A percentile compares a stretch with the other conserved stretches of the same genome.
Evolutionary conservation across 2,888 invertebrate species (phyloP).

Genomic region (Ommatoiulus sabulosus): DNA sequence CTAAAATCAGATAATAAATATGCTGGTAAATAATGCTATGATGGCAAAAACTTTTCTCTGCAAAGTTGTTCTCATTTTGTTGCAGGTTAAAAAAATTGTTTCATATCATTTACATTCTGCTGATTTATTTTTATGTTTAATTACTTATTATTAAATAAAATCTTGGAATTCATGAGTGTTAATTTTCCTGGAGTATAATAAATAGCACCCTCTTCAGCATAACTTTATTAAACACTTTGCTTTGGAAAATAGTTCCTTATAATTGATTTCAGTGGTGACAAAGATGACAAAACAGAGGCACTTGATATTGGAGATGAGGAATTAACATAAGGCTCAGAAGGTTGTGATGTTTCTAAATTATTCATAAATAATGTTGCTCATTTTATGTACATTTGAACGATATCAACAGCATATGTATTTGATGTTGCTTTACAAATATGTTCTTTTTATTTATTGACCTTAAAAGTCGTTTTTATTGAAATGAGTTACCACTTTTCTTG

Average conservation of each 20-base stretch:
- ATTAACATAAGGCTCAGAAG: neutral
- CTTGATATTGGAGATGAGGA: conserved; percentile 23
- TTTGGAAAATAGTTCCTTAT: neutral
- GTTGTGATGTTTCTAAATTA: neutral
- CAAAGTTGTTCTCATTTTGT: no score
- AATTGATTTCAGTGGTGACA: conserved; percentile 43
- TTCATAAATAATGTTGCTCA: neutral
- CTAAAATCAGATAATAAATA: no score
- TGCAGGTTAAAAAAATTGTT: no score
- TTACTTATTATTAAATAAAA: no score
- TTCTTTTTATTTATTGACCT: neutral
- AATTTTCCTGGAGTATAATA: no score
- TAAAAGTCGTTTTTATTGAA: neutral
- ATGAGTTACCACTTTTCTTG: neutral
- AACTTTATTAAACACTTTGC: neutral
- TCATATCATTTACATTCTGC: no score
- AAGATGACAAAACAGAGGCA: conserved; percentile 37
- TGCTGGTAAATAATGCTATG: no score
- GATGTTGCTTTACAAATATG: neutral
- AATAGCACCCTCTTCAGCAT: no score
- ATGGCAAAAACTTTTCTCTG: no score
- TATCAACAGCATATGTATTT: neutral
- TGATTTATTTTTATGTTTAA: no score
- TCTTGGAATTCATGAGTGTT: no score
- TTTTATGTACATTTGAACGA: conserved; percentile 12